These are phyloP conservation scores for Schizotus pectinicornis DNA, from an alignment of 2,888 invertebrate species.

Conservation along the genomic window DNA sequence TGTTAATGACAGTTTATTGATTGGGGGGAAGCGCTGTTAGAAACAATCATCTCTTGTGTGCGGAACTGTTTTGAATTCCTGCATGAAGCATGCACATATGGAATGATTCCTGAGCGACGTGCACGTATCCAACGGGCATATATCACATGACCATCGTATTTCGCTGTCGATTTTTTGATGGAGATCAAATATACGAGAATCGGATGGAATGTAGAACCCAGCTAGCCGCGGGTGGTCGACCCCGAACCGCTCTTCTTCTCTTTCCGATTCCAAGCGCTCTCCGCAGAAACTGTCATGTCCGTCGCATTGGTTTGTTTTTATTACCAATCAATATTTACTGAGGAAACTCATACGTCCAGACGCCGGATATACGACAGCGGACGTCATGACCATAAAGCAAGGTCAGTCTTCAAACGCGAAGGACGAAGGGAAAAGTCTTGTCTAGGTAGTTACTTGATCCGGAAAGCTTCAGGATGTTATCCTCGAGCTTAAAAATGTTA, in stretches of 20 bases:
- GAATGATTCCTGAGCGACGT: conserved; percentile 25
- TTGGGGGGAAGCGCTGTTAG: conserved; percentile 24
- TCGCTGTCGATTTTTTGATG: conserved; percentile 38
- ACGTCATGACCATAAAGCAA: background rate
- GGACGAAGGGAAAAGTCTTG: too few species aligned
- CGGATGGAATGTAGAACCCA: conserved; percentile 45
- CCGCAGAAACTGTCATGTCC: conserved; percentile 16
- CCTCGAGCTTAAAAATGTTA: too few species aligned
- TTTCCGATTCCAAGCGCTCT: conserved; percentile 10
- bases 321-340: conserved; percentile 16
- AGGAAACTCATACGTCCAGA: conserved; percentile 7
- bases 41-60: conserved; percentile 16
- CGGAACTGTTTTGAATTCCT: conserved; percentile 39
- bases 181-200: conserved; percentile 44
- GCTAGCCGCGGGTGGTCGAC: conserved; percentile 42
- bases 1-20: conserved; percentile 27
- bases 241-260: conserved; percentile 25
- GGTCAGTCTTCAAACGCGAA: background rate
- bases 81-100: conserved; percentile 36
- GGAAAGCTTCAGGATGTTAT: too few species aligned
- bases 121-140: conserved; percentile 36
- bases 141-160: conserved; percentile 36
- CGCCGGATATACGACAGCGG: conserved; percentile 2
- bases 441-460: too few species aligned
- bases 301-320: conserved; percentile 11